Conservation (phyloP, 2,797 vertebrate genomes). For the Coregonus ussuriensis region DNA sequence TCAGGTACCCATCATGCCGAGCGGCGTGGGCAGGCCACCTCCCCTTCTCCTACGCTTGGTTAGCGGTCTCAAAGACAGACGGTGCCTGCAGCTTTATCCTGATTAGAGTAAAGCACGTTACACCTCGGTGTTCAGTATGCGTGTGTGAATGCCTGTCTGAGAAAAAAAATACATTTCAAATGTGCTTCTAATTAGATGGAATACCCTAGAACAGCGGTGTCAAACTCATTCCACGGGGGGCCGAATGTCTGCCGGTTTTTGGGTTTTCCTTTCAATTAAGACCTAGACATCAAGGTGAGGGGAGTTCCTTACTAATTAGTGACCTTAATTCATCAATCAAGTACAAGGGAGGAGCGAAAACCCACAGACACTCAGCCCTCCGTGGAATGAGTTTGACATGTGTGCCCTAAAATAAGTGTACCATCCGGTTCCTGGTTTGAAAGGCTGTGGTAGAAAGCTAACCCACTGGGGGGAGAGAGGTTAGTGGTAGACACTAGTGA, state of each 20-base stretch:
- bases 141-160: background rate
- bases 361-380: too few relatives aligned
- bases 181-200: slow-evolving; percentile 55
- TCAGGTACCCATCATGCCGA: slow-evolving; percentile 54
- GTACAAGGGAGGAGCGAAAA: too few relatives aligned
- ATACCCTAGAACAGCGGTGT: slow-evolving; percentile 14
- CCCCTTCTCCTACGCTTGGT: slow-evolving; percentile 55
- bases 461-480: slow-evolving; percentile 21
- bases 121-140: slow-evolving; percentile 43
- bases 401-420: too few relatives aligned
- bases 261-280: too few relatives aligned
- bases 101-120: slow-evolving; percentile 50
- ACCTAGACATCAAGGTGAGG: too few relatives aligned
- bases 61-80: slow-evolving; percentile 62
- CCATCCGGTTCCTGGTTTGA: background rate
- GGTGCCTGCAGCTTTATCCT: slow-evolving; percentile 40
- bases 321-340: too few relatives aligned
- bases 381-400: too few relatives aligned
- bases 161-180: background rate
- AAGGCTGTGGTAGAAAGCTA: background rate
- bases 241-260: too few relatives aligned
- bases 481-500: slow-evolving; percentile 35
- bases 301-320: too few relatives aligned
- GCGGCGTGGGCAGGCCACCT: slow-evolving; percentile 21
- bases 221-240: too few relatives aligned